These are phyloP conservation scores for Acronicta leporina DNA, from an alignment of 2,888 invertebrate species.

Conservation along the genomic window DNA sequence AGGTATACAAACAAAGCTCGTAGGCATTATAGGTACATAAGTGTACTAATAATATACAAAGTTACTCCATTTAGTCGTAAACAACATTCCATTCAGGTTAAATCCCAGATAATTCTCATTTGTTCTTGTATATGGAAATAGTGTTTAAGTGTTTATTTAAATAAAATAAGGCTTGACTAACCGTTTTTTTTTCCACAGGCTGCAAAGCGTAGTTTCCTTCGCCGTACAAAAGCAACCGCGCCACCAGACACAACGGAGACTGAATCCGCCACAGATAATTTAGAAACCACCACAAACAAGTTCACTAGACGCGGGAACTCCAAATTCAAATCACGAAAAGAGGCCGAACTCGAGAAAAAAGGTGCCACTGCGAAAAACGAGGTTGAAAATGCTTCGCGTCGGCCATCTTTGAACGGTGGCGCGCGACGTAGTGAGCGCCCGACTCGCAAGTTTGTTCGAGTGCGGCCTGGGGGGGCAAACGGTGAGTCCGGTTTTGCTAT, in stretches of 20 bases:
- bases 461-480: constrained; percentile 78
- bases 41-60: constrained; percentile 10
- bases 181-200: constrained; percentile 67
- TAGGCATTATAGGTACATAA: not conserved
- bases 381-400: constrained; percentile 66
- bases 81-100: constrained; percentile 51
- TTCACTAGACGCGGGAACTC: constrained; percentile 66
- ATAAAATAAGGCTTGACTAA: constrained; percentile 40
- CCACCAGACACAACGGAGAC: constrained; percentile 70
- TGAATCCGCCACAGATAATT: constrained; percentile 62
- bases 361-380: constrained; percentile 59
- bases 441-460: constrained; percentile 77
- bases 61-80: constrained; percentile 23
- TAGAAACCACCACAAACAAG: constrained; percentile 72
- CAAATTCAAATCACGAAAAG: constrained; percentile 66
- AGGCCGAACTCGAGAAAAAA: constrained; percentile 65
- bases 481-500: constrained; percentile 79
- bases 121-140: constrained; percentile 10
- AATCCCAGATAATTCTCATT: constrained; percentile 8
- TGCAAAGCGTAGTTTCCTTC: constrained; percentile 76
- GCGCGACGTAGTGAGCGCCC: constrained; percentile 79
- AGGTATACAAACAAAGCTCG: constrained; percentile 26
- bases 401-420: constrained; percentile 73
- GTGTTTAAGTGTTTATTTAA: too few species aligned
- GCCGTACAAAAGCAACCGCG: constrained; percentile 81